Percentiles rank a stretch among this genome's conserved stretches.
These are phyloP conservation scores for Python bivittatus DNA, from an alignment of 2,113 vertebrate species.

Conservation along the genomic window DNA sequence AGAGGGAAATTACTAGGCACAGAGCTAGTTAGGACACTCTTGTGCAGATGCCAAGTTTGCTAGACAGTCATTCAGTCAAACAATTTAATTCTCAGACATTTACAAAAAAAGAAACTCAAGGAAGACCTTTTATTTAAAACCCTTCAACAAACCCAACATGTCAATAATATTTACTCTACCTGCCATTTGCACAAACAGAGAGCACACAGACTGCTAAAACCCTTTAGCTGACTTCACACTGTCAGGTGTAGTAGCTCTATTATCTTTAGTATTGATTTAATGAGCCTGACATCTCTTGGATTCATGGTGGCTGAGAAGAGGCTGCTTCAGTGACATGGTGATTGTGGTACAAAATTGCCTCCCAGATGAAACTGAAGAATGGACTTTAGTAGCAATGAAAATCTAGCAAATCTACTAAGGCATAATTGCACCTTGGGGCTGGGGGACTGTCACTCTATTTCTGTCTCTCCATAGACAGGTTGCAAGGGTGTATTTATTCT, in stretches of 20 bases:
- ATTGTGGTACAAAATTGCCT: slow-evolving; percentile 12
- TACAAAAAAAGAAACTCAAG: slow-evolving; percentile 39
- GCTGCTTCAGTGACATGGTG: slow-evolving; percentile 14
- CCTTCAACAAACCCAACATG: slow-evolving; percentile 3
- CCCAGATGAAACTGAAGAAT: not conserved
- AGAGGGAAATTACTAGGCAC: slow-evolving; percentile 17
- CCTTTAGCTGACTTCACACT: slow-evolving; percentile 8
- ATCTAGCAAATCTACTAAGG: not conserved
- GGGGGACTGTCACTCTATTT: no score
- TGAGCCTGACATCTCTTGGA: slow-evolving; percentile 21
- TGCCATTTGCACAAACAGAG: slow-evolving; percentile 41
- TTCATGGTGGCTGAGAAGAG: not conserved
- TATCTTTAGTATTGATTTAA: slow-evolving; percentile 32
- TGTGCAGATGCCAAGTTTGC: slow-evolving; percentile 47
- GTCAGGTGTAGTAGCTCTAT: not conserved
- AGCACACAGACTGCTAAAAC: not conserved
- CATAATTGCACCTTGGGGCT: not conserved
- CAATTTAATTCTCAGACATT: slow-evolving; percentile 40
- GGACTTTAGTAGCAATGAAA: not conserved
- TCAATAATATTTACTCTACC: slow-evolving; percentile 32
- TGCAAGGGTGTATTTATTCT: not conserved
- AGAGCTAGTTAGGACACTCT: slow-evolving; percentile 27
- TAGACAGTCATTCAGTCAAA: slow-evolving; percentile 42
- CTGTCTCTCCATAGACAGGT: not conserved
- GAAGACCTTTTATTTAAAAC: not conserved